phyloP scores from a whole-genome alignment of 1,140 invertebrate genomes.

The Ceratina calcarata region DNA sequence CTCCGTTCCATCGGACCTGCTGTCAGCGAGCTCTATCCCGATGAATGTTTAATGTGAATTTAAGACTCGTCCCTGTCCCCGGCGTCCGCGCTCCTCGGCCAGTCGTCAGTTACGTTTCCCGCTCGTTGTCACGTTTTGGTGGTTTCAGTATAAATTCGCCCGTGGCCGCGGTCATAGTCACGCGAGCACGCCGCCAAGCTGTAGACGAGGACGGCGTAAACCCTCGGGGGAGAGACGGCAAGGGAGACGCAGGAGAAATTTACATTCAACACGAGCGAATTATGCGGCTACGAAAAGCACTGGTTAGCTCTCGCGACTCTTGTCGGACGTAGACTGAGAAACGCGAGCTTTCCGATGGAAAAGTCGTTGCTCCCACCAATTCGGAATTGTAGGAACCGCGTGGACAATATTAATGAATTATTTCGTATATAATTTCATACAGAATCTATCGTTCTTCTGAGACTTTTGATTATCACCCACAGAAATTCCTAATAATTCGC shows the following conservation, averaged over 20 bases:
- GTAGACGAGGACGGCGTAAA: slow-evolving; percentile 33
- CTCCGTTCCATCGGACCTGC: slow-evolving; percentile 53
- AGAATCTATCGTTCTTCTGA: no score
- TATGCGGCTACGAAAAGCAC: slow-evolving; percentile 54
- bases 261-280: slow-evolving; percentile 61
- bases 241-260: slow-evolving; percentile 40
- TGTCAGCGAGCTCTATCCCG: slow-evolving; percentile 53
- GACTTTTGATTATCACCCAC: no score
- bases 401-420: no score
- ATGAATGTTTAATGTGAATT: slow-evolving; percentile 67
- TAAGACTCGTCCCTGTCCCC: slow-evolving; percentile 50
- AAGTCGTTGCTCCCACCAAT: slow-evolving; percentile 19
- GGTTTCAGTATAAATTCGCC: slow-evolving; percentile 59
- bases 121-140: slow-evolving; percentile 62
- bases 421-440: no score
- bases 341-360: slow-evolving; percentile 27
- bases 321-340: slow-evolving; percentile 3
- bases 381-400: no score
- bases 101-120: slow-evolving; percentile 48
- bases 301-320: slow-evolving; percentile 12
- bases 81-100: background rate
- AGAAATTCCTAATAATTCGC: no score
- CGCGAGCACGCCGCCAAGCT: slow-evolving; percentile 49
- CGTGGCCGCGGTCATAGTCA: slow-evolving; percentile 58
- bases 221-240: background rate